Evolutionary conservation across 2,888 invertebrate species (phyloP).

Genomic region (Papilio demoleus): DNA sequence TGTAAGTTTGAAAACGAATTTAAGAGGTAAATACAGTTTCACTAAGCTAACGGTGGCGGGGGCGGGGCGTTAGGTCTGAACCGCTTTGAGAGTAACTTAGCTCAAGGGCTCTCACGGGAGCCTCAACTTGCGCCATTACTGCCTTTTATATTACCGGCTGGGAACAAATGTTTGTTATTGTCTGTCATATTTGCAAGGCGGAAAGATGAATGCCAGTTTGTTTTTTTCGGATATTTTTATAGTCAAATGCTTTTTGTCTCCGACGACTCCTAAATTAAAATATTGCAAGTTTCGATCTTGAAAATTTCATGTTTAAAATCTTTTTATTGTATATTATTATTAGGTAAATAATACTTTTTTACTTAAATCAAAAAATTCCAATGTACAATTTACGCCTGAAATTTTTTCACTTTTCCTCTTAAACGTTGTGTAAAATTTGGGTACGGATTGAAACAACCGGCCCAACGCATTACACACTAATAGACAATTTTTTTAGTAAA

Average conservation of each 20-base stretch:
- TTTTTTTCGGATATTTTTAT: slow-evolving; percentile 2
- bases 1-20: background rate
- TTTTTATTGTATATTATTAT: too few relatives aligned
- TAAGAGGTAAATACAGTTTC: slow-evolving; percentile 1
- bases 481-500: slow-evolving; percentile 15
- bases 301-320: too few relatives aligned
- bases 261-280: background rate
- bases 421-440: background rate
- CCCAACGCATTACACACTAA: slow-evolving; percentile 13
- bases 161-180: slow-evolving; percentile 24
- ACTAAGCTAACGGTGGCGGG: background rate
- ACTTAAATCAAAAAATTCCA: too few relatives aligned
- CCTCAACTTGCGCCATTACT: slow-evolving; percentile 16
- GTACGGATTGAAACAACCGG: background rate
- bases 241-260: background rate
- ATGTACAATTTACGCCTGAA: too few relatives aligned
- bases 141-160: slow-evolving; percentile 18
- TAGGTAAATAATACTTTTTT: too few relatives aligned
- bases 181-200: slow-evolving; percentile 19
- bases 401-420: background rate
- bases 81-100: slow-evolving; percentile 22
- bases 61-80: slow-evolving; percentile 10
- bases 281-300: too few relatives aligned
- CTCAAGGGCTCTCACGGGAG: slow-evolving; percentile 14
- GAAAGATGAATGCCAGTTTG: background rate